Evolutionary conservation across 2,888 invertebrate genomes (phyloP).

Genomic region (Sesia apiformis): DNA sequence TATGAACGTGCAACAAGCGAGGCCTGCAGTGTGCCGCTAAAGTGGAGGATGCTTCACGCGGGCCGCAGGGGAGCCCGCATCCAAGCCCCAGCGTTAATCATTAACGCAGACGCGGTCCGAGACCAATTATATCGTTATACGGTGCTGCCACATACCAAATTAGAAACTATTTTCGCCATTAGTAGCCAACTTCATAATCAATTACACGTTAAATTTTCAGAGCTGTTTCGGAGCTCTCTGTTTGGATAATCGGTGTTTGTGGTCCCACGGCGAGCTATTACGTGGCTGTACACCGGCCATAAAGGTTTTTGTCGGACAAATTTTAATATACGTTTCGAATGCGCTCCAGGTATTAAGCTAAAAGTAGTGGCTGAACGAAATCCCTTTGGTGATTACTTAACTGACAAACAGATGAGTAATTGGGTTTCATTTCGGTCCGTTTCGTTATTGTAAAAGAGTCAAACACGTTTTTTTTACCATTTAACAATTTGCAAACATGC

Average conservation of each 20-base stretch:
- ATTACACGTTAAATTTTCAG: slow-evolving; percentile 70
- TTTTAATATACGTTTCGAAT: slow-evolving; percentile 59
- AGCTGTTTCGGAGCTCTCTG: slow-evolving; percentile 61
- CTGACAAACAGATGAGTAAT: no score
- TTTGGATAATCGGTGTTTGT: slow-evolving; percentile 72
- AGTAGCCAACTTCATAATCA: slow-evolving; percentile 72
- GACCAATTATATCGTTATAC: slow-evolving; percentile 49
- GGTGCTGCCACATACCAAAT: slow-evolving; percentile 59
- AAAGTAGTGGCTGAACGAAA: slow-evolving; percentile 23
- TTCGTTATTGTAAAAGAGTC: no score
- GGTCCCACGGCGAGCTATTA: slow-evolving; percentile 69
- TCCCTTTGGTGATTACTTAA: slow-evolving; percentile 5
- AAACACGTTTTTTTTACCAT: no score
- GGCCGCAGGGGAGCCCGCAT: slow-evolving; percentile 33
- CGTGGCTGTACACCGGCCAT: slow-evolving; percentile 44
- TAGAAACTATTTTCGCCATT: slow-evolving; percentile 73
- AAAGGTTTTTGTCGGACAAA: slow-evolving; percentile 63
- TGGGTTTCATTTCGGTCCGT: no score
- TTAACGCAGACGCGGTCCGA: slow-evolving; percentile 58
- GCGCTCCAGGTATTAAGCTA: slow-evolving; percentile 30
- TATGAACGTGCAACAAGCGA: neutral
- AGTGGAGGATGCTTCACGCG: slow-evolving; percentile 21
- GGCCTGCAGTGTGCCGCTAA: slow-evolving; percentile 14
- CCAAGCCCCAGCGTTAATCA: slow-evolving; percentile 49
- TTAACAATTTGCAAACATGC: no score